Percentiles rank a stretch among this genome's conserved stretches.
Evolutionary conservation across 2,888 invertebrate species (phyloP).

Genomic region (Drosophila mimetica): DNA sequence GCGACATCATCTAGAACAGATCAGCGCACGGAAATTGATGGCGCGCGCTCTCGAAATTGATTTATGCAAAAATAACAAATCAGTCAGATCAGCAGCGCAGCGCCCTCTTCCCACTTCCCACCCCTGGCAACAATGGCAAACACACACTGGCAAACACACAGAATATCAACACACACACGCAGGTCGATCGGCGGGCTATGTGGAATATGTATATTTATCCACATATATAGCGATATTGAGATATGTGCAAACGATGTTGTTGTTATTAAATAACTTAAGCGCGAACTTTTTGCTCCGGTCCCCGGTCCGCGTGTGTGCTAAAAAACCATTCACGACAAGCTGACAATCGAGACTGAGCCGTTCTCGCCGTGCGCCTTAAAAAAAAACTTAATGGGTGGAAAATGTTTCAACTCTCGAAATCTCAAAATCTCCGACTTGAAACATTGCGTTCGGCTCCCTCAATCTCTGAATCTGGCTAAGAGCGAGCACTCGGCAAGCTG

Average conservation of each 20-base stretch:
- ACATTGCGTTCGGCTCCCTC: conserved; percentile 56
- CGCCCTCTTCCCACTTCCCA: conserved; percentile 26
- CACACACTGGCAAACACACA: conserved; percentile 20
- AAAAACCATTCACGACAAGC: conserved; percentile 83
- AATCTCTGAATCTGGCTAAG: conserved; percentile 44
- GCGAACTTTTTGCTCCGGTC: conserved; percentile 22
- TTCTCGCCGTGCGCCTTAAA: conserved; percentile 80
- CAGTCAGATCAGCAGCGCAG: conserved; percentile 29
- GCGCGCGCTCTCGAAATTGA: conserved; percentile 67
- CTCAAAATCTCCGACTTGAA: conserved; percentile 55
- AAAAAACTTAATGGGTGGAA: conserved; percentile 78
- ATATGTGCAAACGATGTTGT: conserved; percentile 59
- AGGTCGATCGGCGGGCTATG: conserved; percentile 47
- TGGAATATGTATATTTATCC: conserved; percentile 38
- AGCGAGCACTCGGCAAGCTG: conserved; percentile 49
- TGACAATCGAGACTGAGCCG: conserved; percentile 82
- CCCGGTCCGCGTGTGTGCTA: conserved; percentile 58
- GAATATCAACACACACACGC: conserved; percentile 16
- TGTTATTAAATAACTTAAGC: conserved; percentile 49
- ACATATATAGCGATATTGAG: conserved; percentile 5
- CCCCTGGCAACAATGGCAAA: conserved; percentile 40
- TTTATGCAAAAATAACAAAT: conserved; percentile 71
- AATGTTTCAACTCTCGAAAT: conserved; percentile 66
- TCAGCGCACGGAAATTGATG: conserved; percentile 52
- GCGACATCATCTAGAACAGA: conserved; percentile 59